Percentiles rank a stretch among this genome's conserved stretches.
These are phyloP conservation scores for Dicerorhinus sumatrensis DNA, from an alignment of 2,113 vertebrate species.

Conservation along the genomic window DNA sequence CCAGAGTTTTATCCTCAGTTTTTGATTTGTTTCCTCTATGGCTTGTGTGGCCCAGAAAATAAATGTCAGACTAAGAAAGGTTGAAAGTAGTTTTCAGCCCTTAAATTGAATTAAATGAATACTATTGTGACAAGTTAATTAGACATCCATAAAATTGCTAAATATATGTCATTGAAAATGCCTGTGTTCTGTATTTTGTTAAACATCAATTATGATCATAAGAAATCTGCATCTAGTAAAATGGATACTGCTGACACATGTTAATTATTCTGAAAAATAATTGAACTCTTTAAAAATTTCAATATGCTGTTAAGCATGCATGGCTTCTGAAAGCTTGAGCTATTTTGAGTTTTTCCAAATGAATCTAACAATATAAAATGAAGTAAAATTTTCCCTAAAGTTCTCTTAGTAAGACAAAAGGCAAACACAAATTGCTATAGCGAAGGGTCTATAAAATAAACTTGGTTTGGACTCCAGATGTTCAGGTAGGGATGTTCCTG, in stretches of 20 bases:
- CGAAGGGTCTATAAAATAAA: conserved; percentile 8
- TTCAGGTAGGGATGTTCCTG: background rate
- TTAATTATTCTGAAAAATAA: conserved; percentile 79
- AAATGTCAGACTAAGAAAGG: conserved; percentile 64
- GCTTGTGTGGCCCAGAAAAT: conserved; percentile 58
- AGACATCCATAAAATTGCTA: conserved; percentile 73
- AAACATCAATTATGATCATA: conserved; percentile 78
- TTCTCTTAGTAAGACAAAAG: conserved; percentile 55
- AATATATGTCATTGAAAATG: conserved; percentile 74
- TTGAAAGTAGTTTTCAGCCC: conserved; percentile 63
- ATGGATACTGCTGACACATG: conserved; percentile 68
- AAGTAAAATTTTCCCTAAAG: conserved; percentile 52
- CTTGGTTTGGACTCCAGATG: conserved; percentile 14
- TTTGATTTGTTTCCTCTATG: conserved; percentile 40
- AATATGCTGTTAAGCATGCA: conserved; percentile 72
- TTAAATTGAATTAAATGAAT: conserved; percentile 76
- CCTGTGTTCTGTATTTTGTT: conserved; percentile 76
- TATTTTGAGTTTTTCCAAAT: conserved; percentile 74
- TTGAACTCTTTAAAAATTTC: conserved; percentile 73
- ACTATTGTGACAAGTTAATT: conserved; percentile 79
- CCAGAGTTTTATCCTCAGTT: background rate
- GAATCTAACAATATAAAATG: conserved; percentile 68
- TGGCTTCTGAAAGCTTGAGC: conserved; percentile 61
- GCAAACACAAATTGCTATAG: background rate
- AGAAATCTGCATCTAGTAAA: conserved; percentile 77